Evolutionary conservation across 2,797 vertebrate genomes (phyloP).

Genomic region (Spondyliosoma cantharus): DNA sequence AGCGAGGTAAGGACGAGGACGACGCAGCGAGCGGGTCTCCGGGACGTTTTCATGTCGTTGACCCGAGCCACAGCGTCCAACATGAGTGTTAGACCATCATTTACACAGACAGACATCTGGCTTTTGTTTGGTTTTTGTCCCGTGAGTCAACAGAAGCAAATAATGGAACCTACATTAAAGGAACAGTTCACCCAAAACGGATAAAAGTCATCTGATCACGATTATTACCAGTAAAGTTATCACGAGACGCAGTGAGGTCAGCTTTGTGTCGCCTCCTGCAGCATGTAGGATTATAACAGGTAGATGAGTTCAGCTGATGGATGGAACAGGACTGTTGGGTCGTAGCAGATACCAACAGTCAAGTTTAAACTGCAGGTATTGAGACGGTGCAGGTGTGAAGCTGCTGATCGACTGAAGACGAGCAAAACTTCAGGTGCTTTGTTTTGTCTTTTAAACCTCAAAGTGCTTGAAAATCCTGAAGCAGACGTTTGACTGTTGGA

Average conservation of each 20-base stretch:
- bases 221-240: background rate
- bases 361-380: no score
- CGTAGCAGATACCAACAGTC: no score
- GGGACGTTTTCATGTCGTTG: constrained; percentile 14
- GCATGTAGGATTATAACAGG: background rate
- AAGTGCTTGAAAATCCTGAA: no score
- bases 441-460: no score
- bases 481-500: no score
- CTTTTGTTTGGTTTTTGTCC: background rate
- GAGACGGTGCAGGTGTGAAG: no score
- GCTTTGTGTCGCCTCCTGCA: background rate
- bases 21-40: background rate
- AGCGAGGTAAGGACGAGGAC: constrained; percentile 26
- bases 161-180: background rate
- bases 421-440: no score
- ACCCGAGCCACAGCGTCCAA: constrained; percentile 23
- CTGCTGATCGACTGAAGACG: no score
- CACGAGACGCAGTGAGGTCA: background rate
- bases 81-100: background rate
- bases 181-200: constrained; percentile 14
- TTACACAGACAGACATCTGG: background rate
- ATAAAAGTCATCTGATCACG: background rate
- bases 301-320: background rate
- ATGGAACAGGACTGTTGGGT: no score
- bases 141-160: background rate